phyloP scores from a whole-genome alignment of 2,888 invertebrate species.

The Orthosia gracilis region DNA sequence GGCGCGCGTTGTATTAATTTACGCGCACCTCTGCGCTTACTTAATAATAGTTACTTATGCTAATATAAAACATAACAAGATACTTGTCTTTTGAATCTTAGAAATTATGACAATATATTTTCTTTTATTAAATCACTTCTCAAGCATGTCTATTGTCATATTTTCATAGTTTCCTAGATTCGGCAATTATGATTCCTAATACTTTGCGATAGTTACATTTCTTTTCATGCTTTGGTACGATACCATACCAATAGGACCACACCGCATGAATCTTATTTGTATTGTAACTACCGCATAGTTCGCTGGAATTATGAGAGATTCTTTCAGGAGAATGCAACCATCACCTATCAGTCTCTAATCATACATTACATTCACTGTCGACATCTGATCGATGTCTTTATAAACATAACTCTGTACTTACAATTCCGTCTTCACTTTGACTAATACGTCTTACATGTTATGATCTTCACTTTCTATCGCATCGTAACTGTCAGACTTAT shows the following conservation, averaged over 20 bases:
- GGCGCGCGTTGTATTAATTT: constrained; percentile 78
- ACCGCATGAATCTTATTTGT: neutral
- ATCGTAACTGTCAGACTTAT: constrained; percentile 6
- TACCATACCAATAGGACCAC: neutral
- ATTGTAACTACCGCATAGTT: constrained; percentile 44
- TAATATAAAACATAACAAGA: constrained; percentile 71
- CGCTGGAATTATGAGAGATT: constrained; percentile 41
- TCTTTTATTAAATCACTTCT: constrained; percentile 10
- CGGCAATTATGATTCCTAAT: constrained; percentile 31
- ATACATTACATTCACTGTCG: constrained; percentile 47
- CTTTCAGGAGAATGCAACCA: constrained; percentile 56
- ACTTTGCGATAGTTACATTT: constrained; percentile 51
- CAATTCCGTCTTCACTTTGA: constrained; percentile 49
- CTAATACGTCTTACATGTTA: neutral
- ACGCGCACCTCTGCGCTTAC: constrained; percentile 81
- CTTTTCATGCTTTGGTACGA: neutral
- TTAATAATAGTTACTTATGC: constrained; percentile 73
- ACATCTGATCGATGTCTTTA: constrained; percentile 50
- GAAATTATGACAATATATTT: constrained; percentile 60
- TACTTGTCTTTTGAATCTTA: constrained; percentile 56
- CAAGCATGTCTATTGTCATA: constrained; percentile 20
- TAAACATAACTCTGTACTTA: constrained; percentile 65
- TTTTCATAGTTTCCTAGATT: constrained; percentile 53
- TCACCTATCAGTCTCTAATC: constrained; percentile 67
- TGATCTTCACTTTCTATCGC: constrained; percentile 1